Conservation (phyloP, 2,888 invertebrate species). For the Watsonalla cultraria region DNA sequence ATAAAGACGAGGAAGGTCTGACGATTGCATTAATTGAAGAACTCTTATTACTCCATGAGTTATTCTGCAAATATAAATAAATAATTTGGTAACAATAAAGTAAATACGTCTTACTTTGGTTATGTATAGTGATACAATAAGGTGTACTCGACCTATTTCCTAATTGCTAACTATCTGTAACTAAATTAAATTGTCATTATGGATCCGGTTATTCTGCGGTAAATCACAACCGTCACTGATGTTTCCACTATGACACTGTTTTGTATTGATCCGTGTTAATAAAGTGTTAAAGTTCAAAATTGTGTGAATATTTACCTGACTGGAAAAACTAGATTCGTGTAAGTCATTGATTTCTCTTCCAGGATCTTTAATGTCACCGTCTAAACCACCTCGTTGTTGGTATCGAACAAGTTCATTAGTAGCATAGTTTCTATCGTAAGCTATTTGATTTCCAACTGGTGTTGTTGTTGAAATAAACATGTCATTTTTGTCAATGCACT, state of each 20-base stretch:
- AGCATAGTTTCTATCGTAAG: conserved; percentile 48
- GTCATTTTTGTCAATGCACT: conserved; percentile 40
- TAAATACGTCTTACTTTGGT: conserved; percentile 35
- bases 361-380: conserved; percentile 48
- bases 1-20: conserved; percentile 37
- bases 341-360: conserved; percentile 46
- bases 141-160: conserved; percentile 44
- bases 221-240: conserved; percentile 34
- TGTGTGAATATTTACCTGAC: conserved; percentile 47
- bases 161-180: conserved; percentile 51
- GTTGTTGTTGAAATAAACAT: conserved; percentile 32
- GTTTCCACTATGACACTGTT: conserved; percentile 9
- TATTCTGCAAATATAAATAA: conserved; percentile 44
- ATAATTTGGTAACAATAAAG: conserved; percentile 4
- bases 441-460: conserved; percentile 43
- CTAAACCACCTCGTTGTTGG: conserved; percentile 48
- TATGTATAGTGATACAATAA: conserved; percentile 37
- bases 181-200: conserved; percentile 67
- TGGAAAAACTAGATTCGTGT: conserved; percentile 56
- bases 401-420: conserved; percentile 52
- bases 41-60: conserved; percentile 48
- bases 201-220: conserved; percentile 66
- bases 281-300: conserved; percentile 32
- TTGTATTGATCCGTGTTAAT: conserved; percentile 13
- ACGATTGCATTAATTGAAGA: conserved; percentile 29